Evolutionary conservation across 2,888 invertebrate species (phyloP).

Genomic region (Nomada ruficornis): DNA sequence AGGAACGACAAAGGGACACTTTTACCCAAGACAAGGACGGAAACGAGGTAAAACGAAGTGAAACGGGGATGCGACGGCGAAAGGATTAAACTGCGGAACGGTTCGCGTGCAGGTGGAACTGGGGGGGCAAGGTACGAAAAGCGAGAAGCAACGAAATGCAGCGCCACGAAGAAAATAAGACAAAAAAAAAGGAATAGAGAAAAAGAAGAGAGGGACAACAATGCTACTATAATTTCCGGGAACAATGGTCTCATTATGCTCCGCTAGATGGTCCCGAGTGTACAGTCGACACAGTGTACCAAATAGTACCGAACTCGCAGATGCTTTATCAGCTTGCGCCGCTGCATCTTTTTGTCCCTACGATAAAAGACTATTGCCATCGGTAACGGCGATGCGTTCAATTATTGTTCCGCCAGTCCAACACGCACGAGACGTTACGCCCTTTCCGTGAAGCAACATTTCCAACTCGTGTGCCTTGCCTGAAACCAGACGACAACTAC

Average conservation of each 20-base stretch:
- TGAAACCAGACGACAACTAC: background rate
- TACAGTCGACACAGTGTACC: slow-evolving; percentile 64
- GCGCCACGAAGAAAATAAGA: slow-evolving; percentile 11
- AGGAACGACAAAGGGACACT: slow-evolving; percentile 1
- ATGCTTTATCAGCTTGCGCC: slow-evolving; percentile 69
- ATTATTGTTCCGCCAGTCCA: slow-evolving; percentile 1
- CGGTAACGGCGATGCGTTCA: slow-evolving; percentile 37
- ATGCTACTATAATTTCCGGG: slow-evolving; percentile 82
- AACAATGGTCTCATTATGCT: slow-evolving; percentile 83
- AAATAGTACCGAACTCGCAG: slow-evolving; percentile 69
- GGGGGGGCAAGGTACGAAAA: slow-evolving; percentile 37
- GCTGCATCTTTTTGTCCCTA: slow-evolving; percentile 65
- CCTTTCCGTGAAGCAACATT: background rate
- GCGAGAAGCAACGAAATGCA: slow-evolving; percentile 8
- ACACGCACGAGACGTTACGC: background rate
- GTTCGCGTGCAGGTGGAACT: slow-evolving; percentile 38
- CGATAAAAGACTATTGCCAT: slow-evolving; percentile 67
- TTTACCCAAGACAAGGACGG: background rate
- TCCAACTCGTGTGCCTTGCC: background rate
- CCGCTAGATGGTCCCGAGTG: slow-evolving; percentile 71
- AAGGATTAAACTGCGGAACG: slow-evolving; percentile 42
- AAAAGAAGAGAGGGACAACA: slow-evolving; percentile 74
- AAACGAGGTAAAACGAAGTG: background rate
- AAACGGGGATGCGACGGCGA: slow-evolving; percentile 23
- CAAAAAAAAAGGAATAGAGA: slow-evolving; percentile 29